Evolutionary conservation across 2,888 invertebrate species (phyloP), one percentile per base, ranked within the genome.

Genomic region (Oxystoma pomonae): DNA sequence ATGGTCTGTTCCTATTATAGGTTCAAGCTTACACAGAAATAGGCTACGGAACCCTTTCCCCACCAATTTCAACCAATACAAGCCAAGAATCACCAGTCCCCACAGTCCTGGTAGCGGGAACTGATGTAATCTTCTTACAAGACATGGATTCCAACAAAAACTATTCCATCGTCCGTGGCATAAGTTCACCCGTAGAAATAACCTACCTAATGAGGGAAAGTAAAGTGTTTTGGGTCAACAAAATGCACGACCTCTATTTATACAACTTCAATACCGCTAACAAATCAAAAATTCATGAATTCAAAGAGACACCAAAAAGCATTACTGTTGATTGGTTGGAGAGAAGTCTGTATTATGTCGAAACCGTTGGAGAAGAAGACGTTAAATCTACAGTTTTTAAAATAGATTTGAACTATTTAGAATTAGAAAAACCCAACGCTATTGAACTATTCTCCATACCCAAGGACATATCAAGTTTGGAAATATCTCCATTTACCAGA

Each of bases 241-340:
- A 90, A 71, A 84, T 88, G 75, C 86, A 88, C 66, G 89, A 90
- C 76, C 79, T 91, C 65, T 86, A 89, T 69, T 85, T 85, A 20
- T 86, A 87, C 1, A 82, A 85, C 68, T 81, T 86, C 20, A 83
- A 83, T 61, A 86, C 85, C 16, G 81, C 80, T 67, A 85, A 80
- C 69, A 79, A 81, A 1, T 81, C 81, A 0, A 86, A 86, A 74
- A 81, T 89, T 49, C 78, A 84, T 0, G 81, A 84, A 12, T 76
- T 88, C 63, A 82, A 84, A 35, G 83, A 83, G n/a, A 84, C 84
- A 22, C 86, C 85, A 0, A 77, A 85, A 9, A 88, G 90, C 65
- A 79, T 96, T 20, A 87, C 91, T 1, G 83, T 94, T 0, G 96
- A 97, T 79, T 97, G 96, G 96, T 86, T 96, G 55, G 87, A 90